Evolutionary conservation across 2,797 vertebrate species (phyloP).

Genomic region (Lacerta agilis): DNA sequence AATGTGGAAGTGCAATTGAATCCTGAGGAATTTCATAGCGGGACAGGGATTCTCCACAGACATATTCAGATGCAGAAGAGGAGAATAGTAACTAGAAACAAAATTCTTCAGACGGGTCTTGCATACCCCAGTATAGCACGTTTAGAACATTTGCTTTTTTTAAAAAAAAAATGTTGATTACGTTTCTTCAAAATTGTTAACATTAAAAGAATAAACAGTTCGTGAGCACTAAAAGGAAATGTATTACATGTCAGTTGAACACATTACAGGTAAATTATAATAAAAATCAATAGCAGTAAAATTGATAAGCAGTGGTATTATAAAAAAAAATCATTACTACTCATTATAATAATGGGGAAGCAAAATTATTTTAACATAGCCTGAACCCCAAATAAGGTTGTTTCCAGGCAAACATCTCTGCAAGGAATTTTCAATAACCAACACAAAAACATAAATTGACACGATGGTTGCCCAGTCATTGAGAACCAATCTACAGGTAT

Average conservation of each 20-base stretch:
- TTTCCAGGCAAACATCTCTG: background rate
- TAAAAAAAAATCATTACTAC: background rate
- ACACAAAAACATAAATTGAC: background rate
- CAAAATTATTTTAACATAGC: background rate
- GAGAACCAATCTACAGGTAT: background rate
- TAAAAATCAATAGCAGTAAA: background rate
- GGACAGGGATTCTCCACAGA: background rate
- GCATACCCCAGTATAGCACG: no score
- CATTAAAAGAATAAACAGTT: no score
- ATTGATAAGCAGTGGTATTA: background rate
- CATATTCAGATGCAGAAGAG: background rate
- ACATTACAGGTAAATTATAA: background rate
- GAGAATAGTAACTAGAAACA: no score
- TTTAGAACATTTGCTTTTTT: background rate
- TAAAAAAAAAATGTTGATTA: no score
- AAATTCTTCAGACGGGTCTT: background rate
- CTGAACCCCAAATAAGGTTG: background rate
- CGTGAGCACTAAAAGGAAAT: no score
- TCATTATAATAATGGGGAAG: background rate
- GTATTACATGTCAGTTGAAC: background rate
- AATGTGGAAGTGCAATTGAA: background rate
- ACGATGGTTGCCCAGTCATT: background rate
- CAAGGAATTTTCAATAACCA: background rate
- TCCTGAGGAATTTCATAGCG: background rate
- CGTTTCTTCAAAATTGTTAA: no score